Evolutionary conservation across 2,888 invertebrate species (phyloP), one percentile per base, ranked within the genome.

Genomic region (Boloria euphrosyne): DNA sequence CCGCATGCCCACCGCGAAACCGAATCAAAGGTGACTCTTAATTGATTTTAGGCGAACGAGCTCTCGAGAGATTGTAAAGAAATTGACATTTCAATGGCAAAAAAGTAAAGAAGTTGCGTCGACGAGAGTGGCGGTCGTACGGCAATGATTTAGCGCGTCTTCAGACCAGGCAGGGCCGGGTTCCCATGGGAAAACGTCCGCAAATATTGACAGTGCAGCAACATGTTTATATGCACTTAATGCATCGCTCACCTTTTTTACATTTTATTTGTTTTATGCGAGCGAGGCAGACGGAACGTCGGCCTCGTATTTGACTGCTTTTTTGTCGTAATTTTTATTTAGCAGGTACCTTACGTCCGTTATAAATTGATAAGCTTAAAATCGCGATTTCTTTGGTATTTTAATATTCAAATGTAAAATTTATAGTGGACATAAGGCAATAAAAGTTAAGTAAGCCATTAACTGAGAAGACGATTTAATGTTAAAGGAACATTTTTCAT

Each of bases 161-260:
- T 71, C 67, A 76, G 70, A 69, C 70, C 75, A 66, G 69, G 72
- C 74, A 65, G 76, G 65, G 80, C 75, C 80, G 75, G 78, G 89
- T 92, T 92, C 91, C 91, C 91, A 90, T 91, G 90, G 91, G 90
- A 92, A 91, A 88, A 80, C 84, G 83, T 80, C 83, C 76, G 89
- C 90, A 85, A 91, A 92, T 92, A 91, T 92, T 92, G 91, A 91
- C 92, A 90, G 89, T 87, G 84, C 85, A 83, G 84, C 85, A 87
- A 90, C 89, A 91, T 90, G 91, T 91, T 91, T 91, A 92, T 91
- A 90, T 87, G 89, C 90, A 88, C 91, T 92, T 92, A 91, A 92
- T 91, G 90, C 90, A 88, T 83, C 89, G 88, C 87, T 84, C 89
- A 87, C 85, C 87, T 89, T 90, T 77, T 90, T 90, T 89, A 86